Percentiles rank a stretch among this genome's conserved stretches.
These are phyloP conservation scores for Coecobrya sp. DNA, from an alignment of 2,888 invertebrate genomes.

Conservation along the genomic window DNA sequence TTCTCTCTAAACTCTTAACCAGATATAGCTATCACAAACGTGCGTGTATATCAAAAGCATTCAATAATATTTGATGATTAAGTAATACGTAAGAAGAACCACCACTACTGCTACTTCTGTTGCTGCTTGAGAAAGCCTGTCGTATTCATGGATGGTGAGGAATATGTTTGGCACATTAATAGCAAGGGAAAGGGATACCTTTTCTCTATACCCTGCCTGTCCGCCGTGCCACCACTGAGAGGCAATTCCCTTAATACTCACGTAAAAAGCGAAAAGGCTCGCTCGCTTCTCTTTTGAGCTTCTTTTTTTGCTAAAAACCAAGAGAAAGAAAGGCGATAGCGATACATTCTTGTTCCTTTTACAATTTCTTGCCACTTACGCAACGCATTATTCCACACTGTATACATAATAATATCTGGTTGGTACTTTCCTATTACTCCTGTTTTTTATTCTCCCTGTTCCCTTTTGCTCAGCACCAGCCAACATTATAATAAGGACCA, in stretches of 20 bases:
- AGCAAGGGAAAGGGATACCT: neutral
- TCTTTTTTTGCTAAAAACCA: slow-evolving; percentile 10
- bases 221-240: neutral
- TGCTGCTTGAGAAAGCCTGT: neutral
- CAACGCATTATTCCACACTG: neutral
- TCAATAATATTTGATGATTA: slow-evolving; percentile 64
- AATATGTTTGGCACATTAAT: neutral
- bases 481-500: slow-evolving; percentile 64
- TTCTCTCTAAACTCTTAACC: neutral
- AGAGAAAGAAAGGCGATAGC: slow-evolving; percentile 39
- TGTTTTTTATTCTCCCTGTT: slow-evolving; percentile 33
- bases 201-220: neutral
- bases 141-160: neutral
- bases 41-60: neutral
- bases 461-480: neutral
- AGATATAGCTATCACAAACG: slow-evolving; percentile 1
- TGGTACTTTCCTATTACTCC: slow-evolving; percentile 37
- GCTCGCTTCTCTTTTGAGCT: slow-evolving; percentile 26
- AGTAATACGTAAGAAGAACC: slow-evolving; percentile 54
- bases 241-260: slow-evolving; percentile 66
- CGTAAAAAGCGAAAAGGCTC: slow-evolving; percentile 22
- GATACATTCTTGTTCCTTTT: slow-evolving; percentile 60
- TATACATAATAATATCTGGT: slow-evolving; percentile 2
- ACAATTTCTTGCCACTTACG: slow-evolving; percentile 1
- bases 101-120: neutral